Evolutionary conservation across 1,140 invertebrate species (phyloP).

Genomic region (Aphelenchoides avenae): DNA sequence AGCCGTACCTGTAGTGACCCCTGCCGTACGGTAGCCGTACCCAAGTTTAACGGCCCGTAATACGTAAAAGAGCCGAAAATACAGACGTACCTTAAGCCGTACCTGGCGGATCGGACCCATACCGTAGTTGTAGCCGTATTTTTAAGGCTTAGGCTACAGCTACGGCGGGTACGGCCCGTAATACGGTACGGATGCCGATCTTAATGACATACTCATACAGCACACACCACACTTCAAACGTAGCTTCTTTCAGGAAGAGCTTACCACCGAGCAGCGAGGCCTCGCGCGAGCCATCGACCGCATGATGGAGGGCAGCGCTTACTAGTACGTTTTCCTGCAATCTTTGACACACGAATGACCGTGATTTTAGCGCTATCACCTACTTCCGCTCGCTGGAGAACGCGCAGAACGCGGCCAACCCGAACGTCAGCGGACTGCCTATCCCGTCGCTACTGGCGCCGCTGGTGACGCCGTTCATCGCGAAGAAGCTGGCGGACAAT

Average conservation of each 20-base stretch:
- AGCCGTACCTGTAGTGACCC: too few relatives aligned
- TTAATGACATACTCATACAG: too few relatives aligned
- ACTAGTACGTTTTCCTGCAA: slow-evolving; percentile 27
- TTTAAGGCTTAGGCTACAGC: too few relatives aligned
- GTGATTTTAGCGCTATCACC: slow-evolving; percentile 26
- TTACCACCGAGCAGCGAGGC: slow-evolving; percentile 30
- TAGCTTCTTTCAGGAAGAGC: slow-evolving; percentile 31
- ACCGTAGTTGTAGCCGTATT: too few relatives aligned
- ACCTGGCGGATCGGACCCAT: too few relatives aligned
- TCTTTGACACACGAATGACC: slow-evolving; percentile 15
- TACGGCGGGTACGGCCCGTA: too few relatives aligned
- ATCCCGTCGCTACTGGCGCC: slow-evolving; percentile 15
- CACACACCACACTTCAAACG: too few relatives aligned
- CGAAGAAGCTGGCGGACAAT: slow-evolving; percentile 30
- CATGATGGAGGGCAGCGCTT: slow-evolving; percentile 40
- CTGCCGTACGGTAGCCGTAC: too few relatives aligned
- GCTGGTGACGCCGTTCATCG: slow-evolving; percentile 21
- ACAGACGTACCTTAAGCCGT: too few relatives aligned
- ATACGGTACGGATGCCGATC: too few relatives aligned
- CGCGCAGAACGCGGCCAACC: slow-evolving; percentile 33
- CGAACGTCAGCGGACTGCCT: slow-evolving; percentile 38
- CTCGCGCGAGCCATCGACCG: slow-evolving; percentile 39
- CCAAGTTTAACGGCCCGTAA: too few relatives aligned
- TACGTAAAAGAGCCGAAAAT: too few relatives aligned
- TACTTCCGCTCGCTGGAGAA: slow-evolving; percentile 44